These are phyloP conservation scores for Tetranychus urticae DNA, from an alignment of 1,140 invertebrate species.

Conservation along the genomic window DNA sequence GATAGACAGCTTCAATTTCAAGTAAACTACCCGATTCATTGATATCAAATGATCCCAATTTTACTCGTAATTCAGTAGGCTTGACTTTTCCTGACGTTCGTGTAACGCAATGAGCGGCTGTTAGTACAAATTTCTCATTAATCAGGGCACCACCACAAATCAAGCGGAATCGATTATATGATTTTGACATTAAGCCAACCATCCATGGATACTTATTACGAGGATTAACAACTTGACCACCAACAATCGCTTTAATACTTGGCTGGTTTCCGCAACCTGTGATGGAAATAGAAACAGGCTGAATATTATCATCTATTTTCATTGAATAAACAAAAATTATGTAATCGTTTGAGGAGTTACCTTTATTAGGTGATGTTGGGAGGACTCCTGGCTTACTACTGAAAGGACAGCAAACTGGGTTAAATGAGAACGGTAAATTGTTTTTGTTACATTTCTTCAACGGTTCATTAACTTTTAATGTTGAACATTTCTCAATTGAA, in stretches of 20 bases:
- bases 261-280: neutral
- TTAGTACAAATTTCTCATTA: slow-evolving; percentile 53
- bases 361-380: neutral
- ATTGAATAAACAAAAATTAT: no score
- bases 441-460: neutral
- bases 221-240: neutral
- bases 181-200: neutral
- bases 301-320: neutral
- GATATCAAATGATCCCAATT: slow-evolving; percentile 7
- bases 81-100: neutral
- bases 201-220: slow-evolving; percentile 2
- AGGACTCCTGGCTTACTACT: neutral
- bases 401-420: neutral
- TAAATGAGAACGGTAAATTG: neutral
- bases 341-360: neutral
- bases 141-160: slow-evolving; percentile 66
- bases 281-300: neutral
- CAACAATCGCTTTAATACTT: neutral
- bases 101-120: slow-evolving; percentile 29
- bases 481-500: neutral
- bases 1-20: slow-evolving; percentile 4
- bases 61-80: neutral
- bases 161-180: neutral
- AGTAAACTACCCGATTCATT: neutral
- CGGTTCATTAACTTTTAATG: neutral